Base-by-base conservation (phyloP, 1,140 invertebrate species). In the Dreissena rostriformis region DNA sequence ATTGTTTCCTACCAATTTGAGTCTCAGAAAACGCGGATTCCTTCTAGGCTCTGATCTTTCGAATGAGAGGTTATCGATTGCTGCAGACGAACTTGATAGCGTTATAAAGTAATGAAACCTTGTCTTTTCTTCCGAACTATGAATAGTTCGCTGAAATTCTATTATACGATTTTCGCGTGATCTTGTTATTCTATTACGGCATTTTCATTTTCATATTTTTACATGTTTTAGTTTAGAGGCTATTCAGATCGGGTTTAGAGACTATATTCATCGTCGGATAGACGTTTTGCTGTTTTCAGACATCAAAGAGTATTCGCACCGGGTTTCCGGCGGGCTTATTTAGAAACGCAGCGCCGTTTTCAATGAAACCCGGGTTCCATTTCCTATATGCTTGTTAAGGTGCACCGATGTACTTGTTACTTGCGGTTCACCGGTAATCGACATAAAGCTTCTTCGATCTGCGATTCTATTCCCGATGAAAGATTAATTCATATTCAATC, bases 391-490 rank as follows among this genome's bases (percentile, higher is more conserved):
- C 68, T 79, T 79, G 66, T 70, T 24, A 14, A n/a, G 53, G 22
- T 70, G 77, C 67, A 79, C 77, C 77, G 2, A 79, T 57, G 67
- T 70, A 79, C 77, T 68, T 71, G 66, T 79, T 79, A 65, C 77
- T 79, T 79, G 77, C 57, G 67, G 77, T 79, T 79, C 77, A 79
- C 11, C 65, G 67, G 77, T 79, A 79, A 79, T 79, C 77, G 77
- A 79, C 24, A 51, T 11, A 79, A 17, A 53, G 26, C 26, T 68
- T 53, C 49, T 70, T 79, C 77, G 77, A 79, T 70, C 77, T 57
- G 57, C 53, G 52, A n/a, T 26, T 79, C 70, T 79, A 79, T 68
- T 26, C 57, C 77, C 68, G 68, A 55, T 70, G 26, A 51, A 53
- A 52, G 55, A 79, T 79, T 65, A 79, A 79, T 70, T 79, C 52